Base-by-base conservation (phyloP, 2,888 invertebrate species). In the Amphipyra tragopoginis region DNA sequence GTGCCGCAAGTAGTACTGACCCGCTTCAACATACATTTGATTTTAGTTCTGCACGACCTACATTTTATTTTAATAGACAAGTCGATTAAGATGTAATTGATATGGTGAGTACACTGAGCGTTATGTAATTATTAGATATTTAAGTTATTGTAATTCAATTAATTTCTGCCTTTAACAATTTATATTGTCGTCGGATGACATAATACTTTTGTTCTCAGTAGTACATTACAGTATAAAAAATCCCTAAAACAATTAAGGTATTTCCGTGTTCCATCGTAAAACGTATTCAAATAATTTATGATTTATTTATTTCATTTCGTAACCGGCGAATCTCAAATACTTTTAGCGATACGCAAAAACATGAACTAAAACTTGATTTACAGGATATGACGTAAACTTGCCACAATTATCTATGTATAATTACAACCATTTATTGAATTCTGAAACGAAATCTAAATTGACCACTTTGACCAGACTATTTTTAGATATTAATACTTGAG, bases 21-120 rank as follows among this genome's bases (percentile, higher is more conserved):
- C 45, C 14, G 21, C 13, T 52, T 49, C 34, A 40, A 34, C 44
- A 34, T 55, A 53, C 33, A 65, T 58, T 61, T 69, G 65, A 61
- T 58, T 69, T 70, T 42, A 53, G 45, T 39, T 60, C 43, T n/a
- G 42, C 50, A 34, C 13, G 62, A 57, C 64, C 72, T 44, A 51
- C n/a, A 65, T 73, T 61, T 40, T 55, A 61, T 68, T 72, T 57
- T 57, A 51, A 51, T 57, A n/a, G 34, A 53, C 44, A 44, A 54
- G 13, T 51, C 42, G 44, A 40, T 62, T 73, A 47, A 44, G 33
- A 51, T 38, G 9, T 34, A 53, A 45, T 48, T 42, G 7, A 48
- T 36, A 10, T 11, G 10, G 36, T 36, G 21, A 21, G 21, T 36
- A 36, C 10, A 36, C 10, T 36, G 5, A 29, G 29, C 29, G 29